phyloP scores from a whole-genome alignment of 2,113 vertebrate genomes.

The Oryzias curvinotus region DNA sequence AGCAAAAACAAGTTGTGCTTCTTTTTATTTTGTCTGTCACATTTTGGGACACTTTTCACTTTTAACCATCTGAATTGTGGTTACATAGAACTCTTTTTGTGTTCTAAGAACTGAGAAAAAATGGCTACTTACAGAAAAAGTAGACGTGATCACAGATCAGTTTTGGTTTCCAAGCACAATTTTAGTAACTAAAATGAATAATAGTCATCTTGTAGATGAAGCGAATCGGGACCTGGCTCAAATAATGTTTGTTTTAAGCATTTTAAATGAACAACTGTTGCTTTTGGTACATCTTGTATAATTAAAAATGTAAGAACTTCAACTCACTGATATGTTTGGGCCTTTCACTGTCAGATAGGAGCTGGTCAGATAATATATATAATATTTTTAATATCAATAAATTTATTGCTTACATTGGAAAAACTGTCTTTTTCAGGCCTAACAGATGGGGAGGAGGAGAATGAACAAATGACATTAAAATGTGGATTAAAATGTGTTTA shows the following conservation, averaged over 20 bases:
- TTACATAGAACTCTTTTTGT: too few species aligned
- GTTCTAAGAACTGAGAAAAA: too few species aligned
- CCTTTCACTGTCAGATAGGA: conserved; percentile 13
- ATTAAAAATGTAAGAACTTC: conserved; percentile 57
- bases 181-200: background rate
- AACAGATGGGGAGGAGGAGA: too few species aligned
- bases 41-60: too few species aligned
- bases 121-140: too few species aligned
- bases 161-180: background rate
- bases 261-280: conserved; percentile 49
- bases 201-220: background rate
- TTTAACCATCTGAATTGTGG: too few species aligned
- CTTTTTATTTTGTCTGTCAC: too few species aligned
- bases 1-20: background rate
- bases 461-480: too few species aligned
- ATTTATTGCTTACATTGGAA: conserved; percentile 34
- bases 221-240: conserved; percentile 23
- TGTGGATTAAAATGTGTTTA: too few species aligned
- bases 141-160: too few species aligned
- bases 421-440: too few species aligned
- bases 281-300: conserved; percentile 76
- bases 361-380: conserved; percentile 46
- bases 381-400: conserved; percentile 62
- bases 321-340: conserved; percentile 13
- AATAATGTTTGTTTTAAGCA: conserved; percentile 35